These are phyloP conservation scores for Flexamia atlantica DNA, from an alignment of 2,888 invertebrate genomes.

Conservation along the genomic window DNA sequence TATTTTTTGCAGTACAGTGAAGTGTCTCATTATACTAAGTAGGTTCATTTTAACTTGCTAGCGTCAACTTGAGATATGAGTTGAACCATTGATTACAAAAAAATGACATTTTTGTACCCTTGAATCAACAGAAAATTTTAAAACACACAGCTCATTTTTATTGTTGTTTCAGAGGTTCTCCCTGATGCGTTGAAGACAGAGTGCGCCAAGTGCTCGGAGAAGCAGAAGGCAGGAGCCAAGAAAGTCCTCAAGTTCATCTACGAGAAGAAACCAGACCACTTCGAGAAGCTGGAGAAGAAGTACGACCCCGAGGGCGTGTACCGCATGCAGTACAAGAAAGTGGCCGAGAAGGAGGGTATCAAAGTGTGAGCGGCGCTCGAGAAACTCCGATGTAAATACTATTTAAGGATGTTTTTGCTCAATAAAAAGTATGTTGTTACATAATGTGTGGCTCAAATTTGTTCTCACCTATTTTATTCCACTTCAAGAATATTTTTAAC, in stretches of 20 bases:
- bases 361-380: neutral
- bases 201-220: constrained; percentile 83
- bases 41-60: too few relatives aligned
- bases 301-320: constrained; percentile 84
- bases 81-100: too few relatives aligned
- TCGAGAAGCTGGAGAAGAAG: constrained; percentile 81
- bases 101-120: too few relatives aligned
- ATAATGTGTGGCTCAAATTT: too few relatives aligned
- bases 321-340: constrained; percentile 79
- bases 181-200: constrained; percentile 85
- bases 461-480: too few relatives aligned
- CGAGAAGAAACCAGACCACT: constrained; percentile 81
- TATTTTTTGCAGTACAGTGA: too few relatives aligned
- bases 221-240: constrained; percentile 81
- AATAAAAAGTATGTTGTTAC: neutral
- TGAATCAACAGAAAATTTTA: too few relatives aligned
- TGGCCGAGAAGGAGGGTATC: constrained; percentile 6
- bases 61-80: too few relatives aligned
- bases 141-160: too few relatives aligned
- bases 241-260: constrained; percentile 82
- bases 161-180: constrained; percentile 78
- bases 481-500: too few relatives aligned
- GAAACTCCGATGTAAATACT: neutral
- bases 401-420: neutral
- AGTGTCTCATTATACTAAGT: too few relatives aligned